Percentiles rank a stretch among this genome's conserved stretches.
Conservation (phyloP, 2,888 invertebrate genomes). For the Drosophila fulvimacula region DNA sequence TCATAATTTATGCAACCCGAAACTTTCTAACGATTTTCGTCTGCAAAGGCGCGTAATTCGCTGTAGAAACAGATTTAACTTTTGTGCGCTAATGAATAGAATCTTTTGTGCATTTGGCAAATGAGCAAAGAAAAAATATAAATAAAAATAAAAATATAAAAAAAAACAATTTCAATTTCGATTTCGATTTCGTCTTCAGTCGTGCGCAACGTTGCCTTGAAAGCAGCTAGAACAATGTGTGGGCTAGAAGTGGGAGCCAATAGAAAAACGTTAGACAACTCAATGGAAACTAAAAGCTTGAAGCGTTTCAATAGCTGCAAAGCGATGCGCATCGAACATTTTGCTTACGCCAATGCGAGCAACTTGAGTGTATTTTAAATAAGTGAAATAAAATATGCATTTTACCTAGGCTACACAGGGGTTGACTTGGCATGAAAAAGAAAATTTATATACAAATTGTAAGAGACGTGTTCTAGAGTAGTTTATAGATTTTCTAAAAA, state of each 20-base stretch:
- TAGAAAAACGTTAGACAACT: slow-evolving; percentile 4
- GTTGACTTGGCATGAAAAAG: background rate
- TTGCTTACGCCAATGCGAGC: background rate
- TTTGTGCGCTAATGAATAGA: slow-evolving; percentile 42
- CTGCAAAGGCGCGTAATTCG: background rate
- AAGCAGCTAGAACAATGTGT: slow-evolving; percentile 42
- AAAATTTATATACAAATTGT: background rate
- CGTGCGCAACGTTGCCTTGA: slow-evolving; percentile 52
- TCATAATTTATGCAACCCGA: slow-evolving; percentile 22
- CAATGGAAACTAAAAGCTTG: slow-evolving; percentile 3
- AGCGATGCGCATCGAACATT: background rate
- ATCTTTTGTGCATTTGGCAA: slow-evolving; percentile 19
- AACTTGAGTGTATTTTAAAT: background rate
- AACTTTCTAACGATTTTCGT: background rate
- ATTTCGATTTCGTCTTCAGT: slow-evolving; percentile 39
- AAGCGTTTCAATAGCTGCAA: background rate
- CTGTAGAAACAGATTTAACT: slow-evolving; percentile 20
- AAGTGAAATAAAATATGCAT: background rate
- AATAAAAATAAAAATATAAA: too few relatives aligned
- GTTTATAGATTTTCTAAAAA: background rate
- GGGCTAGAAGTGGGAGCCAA: background rate
- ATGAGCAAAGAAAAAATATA: slow-evolving; percentile 13
- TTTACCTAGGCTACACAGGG: background rate
- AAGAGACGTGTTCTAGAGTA: too few relatives aligned
- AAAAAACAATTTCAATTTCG: slow-evolving; percentile 12